Evolutionary conservation across 1,140 invertebrate species (phyloP).

Genomic region (Diachasma alloeum): DNA sequence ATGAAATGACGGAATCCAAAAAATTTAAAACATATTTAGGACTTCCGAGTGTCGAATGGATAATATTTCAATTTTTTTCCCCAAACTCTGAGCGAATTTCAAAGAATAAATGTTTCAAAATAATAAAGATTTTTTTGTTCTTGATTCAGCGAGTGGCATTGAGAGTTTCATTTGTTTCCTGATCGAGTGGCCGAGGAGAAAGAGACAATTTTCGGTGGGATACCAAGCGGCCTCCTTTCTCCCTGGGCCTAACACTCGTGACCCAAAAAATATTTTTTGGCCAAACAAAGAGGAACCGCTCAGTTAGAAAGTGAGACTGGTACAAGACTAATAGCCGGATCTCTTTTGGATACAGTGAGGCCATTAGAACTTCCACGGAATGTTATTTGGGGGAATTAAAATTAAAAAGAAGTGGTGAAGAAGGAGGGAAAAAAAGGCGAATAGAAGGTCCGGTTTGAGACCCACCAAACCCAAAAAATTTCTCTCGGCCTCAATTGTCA

Average conservation of each 20-base stretch:
- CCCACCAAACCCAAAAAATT: neutral
- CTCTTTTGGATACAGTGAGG: neutral
- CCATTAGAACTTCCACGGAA: neutral
- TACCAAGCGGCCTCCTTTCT: neutral
- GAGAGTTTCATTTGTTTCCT: neutral
- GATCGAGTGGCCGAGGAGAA: neutral
- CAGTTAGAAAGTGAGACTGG: neutral
- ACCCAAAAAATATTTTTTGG: conserved; percentile 13
- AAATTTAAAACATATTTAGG: too few species aligned
- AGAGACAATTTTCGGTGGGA: neutral
- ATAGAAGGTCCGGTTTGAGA: neutral
- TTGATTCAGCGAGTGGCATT: neutral
- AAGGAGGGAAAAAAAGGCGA: neutral
- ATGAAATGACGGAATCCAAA: too few species aligned
- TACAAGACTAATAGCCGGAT: neutral
- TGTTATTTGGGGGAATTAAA: neutral
- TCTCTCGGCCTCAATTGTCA: conserved; percentile 1
- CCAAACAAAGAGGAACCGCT: conserved; percentile 7
- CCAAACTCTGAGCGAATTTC: too few species aligned
- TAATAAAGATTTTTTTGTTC: neutral
- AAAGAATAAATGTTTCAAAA: too few species aligned
- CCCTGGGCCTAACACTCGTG: conserved; percentile 21
- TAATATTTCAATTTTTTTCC: too few species aligned
- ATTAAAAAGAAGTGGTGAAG: neutral
- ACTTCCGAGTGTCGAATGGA: too few species aligned